phyloP scores from a whole-genome alignment of 1,140 invertebrate genomes.

The Laupala kohalensis region DNA sequence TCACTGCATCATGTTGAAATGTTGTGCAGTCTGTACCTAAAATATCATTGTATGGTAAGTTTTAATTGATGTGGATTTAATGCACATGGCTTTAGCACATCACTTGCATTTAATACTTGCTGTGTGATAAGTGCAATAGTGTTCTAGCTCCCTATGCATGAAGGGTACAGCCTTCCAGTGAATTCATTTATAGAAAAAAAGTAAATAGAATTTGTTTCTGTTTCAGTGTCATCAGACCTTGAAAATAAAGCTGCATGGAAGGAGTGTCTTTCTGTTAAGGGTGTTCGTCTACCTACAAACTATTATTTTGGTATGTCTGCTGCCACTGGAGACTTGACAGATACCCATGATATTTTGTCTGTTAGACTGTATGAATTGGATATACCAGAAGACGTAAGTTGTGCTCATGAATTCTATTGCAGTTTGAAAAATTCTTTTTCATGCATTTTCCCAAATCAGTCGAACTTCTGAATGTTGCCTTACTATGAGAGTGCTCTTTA shows the following conservation, averaged over 20 bases:
- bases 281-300: conserved; percentile 83
- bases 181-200: too few species aligned
- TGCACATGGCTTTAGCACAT: not conserved
- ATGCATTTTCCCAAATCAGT: not conserved
- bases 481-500: too few species aligned
- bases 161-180: not conserved
- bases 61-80: not conserved
- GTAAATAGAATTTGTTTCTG: not conserved
- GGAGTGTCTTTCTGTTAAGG: conserved; percentile 80
- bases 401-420: not conserved
- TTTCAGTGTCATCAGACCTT: conserved; percentile 75
- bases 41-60: too few species aligned
- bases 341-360: conserved; percentile 92
- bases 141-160: not conserved
- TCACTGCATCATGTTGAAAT: too few species aligned
- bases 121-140: not conserved
- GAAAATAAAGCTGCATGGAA: conserved; percentile 88
- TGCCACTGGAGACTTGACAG: conserved; percentile 90
- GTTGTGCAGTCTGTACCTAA: too few species aligned
- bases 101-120: not conserved
- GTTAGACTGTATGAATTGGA: conserved; percentile 86
- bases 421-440: not conserved
- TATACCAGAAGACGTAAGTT: conserved; percentile 49
- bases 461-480: too few species aligned
- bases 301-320: conserved; percentile 92